A percentile compares a stretch with the other conserved stretches of the same genome.
These are phyloP conservation scores for Falco cherrug DNA, from an alignment of 2,797 vertebrate species.

Conservation along the genomic window DNA sequence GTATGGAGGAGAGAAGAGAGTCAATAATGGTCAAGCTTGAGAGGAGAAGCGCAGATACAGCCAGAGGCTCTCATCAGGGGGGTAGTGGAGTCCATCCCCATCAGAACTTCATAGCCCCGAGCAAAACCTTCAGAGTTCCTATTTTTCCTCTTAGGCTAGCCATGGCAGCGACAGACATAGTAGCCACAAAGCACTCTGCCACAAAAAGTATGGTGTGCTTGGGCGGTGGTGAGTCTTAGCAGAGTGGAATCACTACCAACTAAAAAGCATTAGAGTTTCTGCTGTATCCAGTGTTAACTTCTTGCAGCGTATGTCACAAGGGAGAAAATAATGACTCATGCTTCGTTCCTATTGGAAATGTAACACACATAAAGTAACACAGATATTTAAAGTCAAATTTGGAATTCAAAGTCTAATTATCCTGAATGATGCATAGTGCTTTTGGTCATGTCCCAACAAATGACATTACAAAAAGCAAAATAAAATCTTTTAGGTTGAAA, in stretches of 20 bases:
- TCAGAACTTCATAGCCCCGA: neutral
- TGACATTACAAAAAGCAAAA: neutral
- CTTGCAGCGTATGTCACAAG: neutral
- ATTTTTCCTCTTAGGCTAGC: neutral
- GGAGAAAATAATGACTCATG: neutral
- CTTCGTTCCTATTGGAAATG: neutral
- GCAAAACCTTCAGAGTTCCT: neutral
- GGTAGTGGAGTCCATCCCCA: neutral
- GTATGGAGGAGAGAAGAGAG: neutral
- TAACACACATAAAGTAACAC: neutral
- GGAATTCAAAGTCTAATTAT: neutral
- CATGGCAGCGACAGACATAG: neutral
- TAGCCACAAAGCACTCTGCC: neutral
- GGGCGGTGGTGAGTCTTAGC: neutral
- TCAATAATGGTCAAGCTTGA: neutral
- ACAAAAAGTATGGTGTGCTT: accelerated
- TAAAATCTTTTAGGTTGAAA: neutral
- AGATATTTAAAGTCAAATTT: neutral
- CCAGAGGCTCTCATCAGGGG: accelerated
- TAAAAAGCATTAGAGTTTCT: neutral
- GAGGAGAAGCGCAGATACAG: neutral
- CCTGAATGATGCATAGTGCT: neutral
- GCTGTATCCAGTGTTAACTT: neutral
- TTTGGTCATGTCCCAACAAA: neutral
- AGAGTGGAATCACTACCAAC: accelerated